Percentiles rank a stretch among this genome's conserved stretches.
phyloP scores from a whole-genome alignment of 2,888 invertebrate genomes.

The Calameuta filiformis region DNA sequence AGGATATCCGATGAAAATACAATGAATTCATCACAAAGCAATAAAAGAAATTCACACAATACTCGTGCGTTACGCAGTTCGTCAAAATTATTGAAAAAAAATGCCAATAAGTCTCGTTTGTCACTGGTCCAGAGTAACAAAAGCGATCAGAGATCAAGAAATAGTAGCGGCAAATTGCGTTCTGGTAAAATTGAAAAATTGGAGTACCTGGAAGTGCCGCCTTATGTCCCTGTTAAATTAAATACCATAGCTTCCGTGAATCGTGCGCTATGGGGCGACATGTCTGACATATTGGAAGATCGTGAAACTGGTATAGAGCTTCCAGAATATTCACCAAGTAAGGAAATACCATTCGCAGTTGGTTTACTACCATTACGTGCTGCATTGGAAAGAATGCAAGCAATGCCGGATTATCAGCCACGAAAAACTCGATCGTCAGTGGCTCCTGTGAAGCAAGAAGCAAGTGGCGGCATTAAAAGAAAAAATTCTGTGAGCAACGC shows the following conservation, averaged over 20 bases:
- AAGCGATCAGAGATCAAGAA: conserved; percentile 27
- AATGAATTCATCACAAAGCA: background rate
- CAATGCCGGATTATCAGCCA: conserved; percentile 64
- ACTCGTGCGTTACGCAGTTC: background rate
- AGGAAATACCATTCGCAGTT: conserved; percentile 65
- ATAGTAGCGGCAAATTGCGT: conserved; percentile 27
- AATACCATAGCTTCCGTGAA: conserved; percentile 53
- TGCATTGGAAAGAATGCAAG: conserved; percentile 64
- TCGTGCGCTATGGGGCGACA: conserved; percentile 62
- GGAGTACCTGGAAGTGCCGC: conserved; percentile 17
- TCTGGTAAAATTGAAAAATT: conserved; percentile 26
- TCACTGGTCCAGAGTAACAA: conserved; percentile 27
- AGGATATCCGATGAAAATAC: conserved; percentile 43
- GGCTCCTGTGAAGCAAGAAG: conserved; percentile 50
- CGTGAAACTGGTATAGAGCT: conserved; percentile 34
- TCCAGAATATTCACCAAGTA: conserved; percentile 51
- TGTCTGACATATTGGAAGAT: conserved; percentile 56
- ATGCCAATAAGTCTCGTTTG: conserved; percentile 28
- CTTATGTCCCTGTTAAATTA: conserved; percentile 27
- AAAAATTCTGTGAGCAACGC: conserved; percentile 23
- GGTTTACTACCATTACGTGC: conserved; percentile 63
- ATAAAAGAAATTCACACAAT: background rate
- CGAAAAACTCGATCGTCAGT: conserved; percentile 63
- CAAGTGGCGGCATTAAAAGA: conserved; percentile 33
- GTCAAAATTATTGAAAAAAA: conserved; percentile 26